Conservation (phyloP, 2,888 invertebrate species). For the Alloplasta piceator region DNA sequence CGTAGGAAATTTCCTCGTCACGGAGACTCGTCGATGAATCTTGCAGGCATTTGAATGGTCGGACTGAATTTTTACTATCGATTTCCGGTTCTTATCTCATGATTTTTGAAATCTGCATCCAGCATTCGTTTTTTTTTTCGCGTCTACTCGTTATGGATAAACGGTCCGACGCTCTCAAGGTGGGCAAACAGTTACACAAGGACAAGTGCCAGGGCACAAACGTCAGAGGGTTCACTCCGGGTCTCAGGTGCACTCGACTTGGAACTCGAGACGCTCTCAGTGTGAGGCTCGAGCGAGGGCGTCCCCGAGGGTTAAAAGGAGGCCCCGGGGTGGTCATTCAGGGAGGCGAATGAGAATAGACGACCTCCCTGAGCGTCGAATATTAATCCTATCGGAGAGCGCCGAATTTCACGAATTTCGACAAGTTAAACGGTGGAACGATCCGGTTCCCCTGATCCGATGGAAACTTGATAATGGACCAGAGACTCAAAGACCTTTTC, state of each 20-base stretch:
- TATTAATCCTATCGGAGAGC: neutral
- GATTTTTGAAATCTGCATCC: slow-evolving; percentile 14
- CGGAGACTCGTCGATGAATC: too few species aligned
- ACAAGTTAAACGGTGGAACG: neutral
- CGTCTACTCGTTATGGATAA: slow-evolving; percentile 80
- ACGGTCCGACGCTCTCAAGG: slow-evolving; percentile 78
- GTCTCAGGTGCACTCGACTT: slow-evolving; percentile 67
- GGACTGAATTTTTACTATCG: too few species aligned
- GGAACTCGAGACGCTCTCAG: slow-evolving; percentile 78
- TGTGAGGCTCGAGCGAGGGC: slow-evolving; percentile 36
- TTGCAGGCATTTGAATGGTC: too few species aligned
- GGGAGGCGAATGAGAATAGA: slow-evolving; percentile 26
- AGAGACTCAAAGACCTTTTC: too few species aligned
- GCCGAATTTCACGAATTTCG: too few species aligned
- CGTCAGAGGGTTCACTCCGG: slow-evolving; percentile 46
- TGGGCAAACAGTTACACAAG: slow-evolving; percentile 79
- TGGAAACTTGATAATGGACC: too few species aligned
- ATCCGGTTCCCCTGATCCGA: neutral
- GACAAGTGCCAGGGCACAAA: slow-evolving; percentile 74
- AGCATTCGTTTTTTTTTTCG: slow-evolving; percentile 34
- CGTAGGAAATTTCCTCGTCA: too few species aligned
- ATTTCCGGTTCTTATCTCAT: too few species aligned
- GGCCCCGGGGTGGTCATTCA: neutral
- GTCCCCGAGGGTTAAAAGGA: slow-evolving; percentile 29
- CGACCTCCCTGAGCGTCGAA: neutral